Evolutionary conservation across 2,888 invertebrate genomes (phyloP).

Genomic region (Zelleria hepariella): DNA sequence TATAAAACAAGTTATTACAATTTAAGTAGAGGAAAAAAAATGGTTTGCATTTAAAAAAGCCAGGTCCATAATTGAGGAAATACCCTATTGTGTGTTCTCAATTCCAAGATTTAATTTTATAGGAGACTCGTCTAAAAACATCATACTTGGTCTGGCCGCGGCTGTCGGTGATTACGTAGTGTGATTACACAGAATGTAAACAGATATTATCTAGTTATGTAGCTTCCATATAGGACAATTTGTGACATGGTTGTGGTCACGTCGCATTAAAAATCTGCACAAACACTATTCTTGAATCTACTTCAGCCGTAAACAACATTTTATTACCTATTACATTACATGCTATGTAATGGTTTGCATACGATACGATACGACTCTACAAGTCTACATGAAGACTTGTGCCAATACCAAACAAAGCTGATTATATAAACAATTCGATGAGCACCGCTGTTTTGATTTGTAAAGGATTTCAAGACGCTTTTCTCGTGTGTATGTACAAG

Average conservation of each 20-base stretch:
- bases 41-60: too few relatives aligned
- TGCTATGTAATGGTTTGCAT: too few relatives aligned
- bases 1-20: too few relatives aligned
- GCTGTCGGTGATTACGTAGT: not conserved
- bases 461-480: not conserved
- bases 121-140: too few relatives aligned
- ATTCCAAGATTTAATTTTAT: too few relatives aligned
- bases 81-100: too few relatives aligned
- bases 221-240: not conserved
- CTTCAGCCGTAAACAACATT: not conserved
- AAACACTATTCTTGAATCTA: not conserved
- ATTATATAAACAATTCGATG: not conserved
- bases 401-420: not conserved
- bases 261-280: not conserved
- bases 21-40: too few relatives aligned
- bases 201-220: not conserved
- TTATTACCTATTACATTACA: too few relatives aligned
- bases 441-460: not conserved
- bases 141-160: too few relatives aligned
- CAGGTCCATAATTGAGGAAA: too few relatives aligned
- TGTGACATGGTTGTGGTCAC: not conserved
- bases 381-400: too few relatives aligned
- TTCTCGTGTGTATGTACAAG: not conserved
- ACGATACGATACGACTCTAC: too few relatives aligned
- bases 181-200: not conserved